Evolutionary conservation across 2,113 vertebrate species (phyloP).

Genomic region (Coturnix japonica): DNA sequence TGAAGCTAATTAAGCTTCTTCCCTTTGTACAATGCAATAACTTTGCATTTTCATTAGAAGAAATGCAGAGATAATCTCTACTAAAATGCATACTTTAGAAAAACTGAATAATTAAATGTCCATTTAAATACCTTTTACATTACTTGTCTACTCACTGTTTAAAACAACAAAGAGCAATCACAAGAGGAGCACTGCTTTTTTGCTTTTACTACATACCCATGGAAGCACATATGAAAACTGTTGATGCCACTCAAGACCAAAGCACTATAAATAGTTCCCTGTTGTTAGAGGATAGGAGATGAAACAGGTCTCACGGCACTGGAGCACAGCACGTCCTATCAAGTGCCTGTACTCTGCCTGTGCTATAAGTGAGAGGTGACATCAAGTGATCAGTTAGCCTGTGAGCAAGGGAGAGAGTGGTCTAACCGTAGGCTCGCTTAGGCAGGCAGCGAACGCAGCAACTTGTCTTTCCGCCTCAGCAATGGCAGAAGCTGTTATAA

Average conservation of each 20-base stretch:
- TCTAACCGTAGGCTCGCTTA: background rate
- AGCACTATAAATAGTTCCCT: conserved; percentile 76
- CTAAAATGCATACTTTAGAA: background rate
- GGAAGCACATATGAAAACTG: conserved; percentile 25
- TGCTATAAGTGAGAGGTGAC: conserved; percentile 51
- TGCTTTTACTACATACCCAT: background rate
- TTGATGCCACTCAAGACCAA: conserved; percentile 43
- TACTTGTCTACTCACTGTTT: background rate
- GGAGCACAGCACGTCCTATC: conserved; percentile 33
- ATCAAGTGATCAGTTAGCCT: background rate
- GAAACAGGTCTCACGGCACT: background rate
- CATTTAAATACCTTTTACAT: background rate
- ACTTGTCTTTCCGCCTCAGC: background rate
- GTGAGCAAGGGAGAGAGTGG: background rate
- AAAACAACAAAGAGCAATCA: background rate
- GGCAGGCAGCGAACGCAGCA: background rate
- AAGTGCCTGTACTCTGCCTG: conserved; percentile 34
- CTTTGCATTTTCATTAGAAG: background rate
- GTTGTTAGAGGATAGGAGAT: conserved; percentile 71
- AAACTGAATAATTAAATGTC: background rate
- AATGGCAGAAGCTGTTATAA: conserved; percentile 81
- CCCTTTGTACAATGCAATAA: background rate
- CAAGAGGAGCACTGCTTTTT: background rate
- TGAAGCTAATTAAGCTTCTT: background rate
- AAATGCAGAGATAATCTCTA: background rate